phyloP scores from a whole-genome alignment of 2,888 invertebrate genomes.

The Galerucella nymphaeae region DNA sequence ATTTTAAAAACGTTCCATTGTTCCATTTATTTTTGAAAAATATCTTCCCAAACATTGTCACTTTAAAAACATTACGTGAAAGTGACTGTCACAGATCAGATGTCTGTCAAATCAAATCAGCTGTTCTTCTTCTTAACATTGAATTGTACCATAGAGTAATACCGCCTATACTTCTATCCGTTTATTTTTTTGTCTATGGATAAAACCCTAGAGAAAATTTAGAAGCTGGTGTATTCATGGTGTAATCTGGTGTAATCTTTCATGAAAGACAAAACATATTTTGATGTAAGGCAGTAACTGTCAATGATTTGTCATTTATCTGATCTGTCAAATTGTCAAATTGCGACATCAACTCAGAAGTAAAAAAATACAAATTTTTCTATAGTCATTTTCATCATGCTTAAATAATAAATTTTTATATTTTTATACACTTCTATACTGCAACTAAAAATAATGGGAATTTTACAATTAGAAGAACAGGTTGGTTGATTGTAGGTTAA shows the following conservation, averaged over 20 bases:
- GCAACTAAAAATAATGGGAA: constrained; percentile 55
- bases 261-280: too few relatives aligned
- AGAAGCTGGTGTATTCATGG: too few relatives aligned
- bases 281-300: not conserved
- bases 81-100: not conserved
- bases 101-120: not conserved
- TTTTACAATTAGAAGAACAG: constrained; percentile 62
- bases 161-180: too few relatives aligned
- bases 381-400: constrained; percentile 26
- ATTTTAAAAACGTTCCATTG: constrained; percentile 3
- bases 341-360: constrained; percentile 26
- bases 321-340: constrained; percentile 31
- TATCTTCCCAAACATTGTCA: not conserved
- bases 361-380: constrained; percentile 32
- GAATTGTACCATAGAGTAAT: too few relatives aligned
- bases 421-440: constrained; percentile 30
- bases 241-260: too few relatives aligned
- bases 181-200: too few relatives aligned
- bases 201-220: too few relatives aligned
- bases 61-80: constrained; percentile 19
- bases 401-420: constrained; percentile 30
- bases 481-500: constrained; percentile 45
- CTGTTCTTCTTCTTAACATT: not conserved
- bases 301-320: constrained; percentile 9
- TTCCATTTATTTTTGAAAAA: constrained; percentile 7